phyloP scores from a whole-genome alignment of 2,888 invertebrate genomes.

The Andrena bicolor region DNA sequence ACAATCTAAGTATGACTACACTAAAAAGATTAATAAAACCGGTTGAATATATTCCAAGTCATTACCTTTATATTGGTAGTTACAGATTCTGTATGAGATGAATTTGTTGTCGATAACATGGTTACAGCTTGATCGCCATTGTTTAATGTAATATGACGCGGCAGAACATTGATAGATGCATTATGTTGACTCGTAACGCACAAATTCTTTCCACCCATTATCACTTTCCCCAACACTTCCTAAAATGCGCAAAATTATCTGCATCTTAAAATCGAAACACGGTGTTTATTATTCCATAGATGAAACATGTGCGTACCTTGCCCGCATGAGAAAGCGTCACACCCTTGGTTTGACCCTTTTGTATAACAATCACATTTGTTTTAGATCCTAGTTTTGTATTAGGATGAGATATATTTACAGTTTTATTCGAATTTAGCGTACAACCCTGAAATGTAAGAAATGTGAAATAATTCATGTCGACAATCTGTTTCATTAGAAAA shows the following conservation, averaged over 20 bases:
- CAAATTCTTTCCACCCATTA: constrained; percentile 80
- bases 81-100: constrained; percentile 68
- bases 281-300: neutral
- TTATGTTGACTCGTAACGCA: constrained; percentile 76
- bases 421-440: constrained; percentile 76
- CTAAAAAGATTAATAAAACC: neutral
- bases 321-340: constrained; percentile 82
- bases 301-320: constrained; percentile 74
- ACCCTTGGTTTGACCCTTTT: constrained; percentile 87
- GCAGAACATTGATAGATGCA: constrained; percentile 73
- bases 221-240: constrained; percentile 83
- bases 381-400: constrained; percentile 84
- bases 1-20: neutral
- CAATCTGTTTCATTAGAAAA: neutral
- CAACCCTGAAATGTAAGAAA: constrained; percentile 71
- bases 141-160: constrained; percentile 73
- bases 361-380: constrained; percentile 88
- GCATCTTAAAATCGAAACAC: neutral
- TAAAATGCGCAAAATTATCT: constrained; percentile 58
- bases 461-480: neutral
- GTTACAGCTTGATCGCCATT: constrained; percentile 77
- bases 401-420: constrained; percentile 76
- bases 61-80: constrained; percentile 73
- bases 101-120: constrained; percentile 66
- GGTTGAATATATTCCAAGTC: neutral